phyloP scores from a whole-genome alignment of 2,113 vertebrate genomes.

The Thermophis baileyi region DNA sequence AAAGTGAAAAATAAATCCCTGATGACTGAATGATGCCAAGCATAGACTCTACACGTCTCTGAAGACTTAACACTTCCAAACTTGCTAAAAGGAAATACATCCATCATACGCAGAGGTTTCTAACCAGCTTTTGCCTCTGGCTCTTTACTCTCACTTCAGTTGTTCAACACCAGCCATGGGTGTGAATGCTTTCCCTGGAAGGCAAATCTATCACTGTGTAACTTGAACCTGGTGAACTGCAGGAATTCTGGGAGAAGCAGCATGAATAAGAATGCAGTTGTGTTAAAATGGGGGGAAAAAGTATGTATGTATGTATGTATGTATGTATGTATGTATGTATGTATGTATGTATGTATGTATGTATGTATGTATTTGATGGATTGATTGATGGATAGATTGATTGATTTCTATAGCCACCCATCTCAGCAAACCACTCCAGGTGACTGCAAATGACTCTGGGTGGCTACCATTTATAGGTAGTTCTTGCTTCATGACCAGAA shows the following conservation, averaged over 20 bases:
- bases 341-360: background rate
- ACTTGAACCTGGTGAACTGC: background rate
- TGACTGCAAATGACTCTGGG: background rate
- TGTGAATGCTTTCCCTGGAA: background rate
- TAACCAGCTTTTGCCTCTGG: background rate
- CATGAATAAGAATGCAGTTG: background rate
- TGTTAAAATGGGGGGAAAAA: background rate
- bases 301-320: background rate
- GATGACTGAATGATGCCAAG: background rate
- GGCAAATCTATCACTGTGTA: background rate
- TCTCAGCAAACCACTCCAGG: background rate
- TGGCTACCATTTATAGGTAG: background rate
- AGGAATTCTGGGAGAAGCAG: background rate
- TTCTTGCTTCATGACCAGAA: background rate
- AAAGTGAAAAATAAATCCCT: background rate
- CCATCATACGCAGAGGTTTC: background rate
- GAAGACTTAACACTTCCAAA: background rate
- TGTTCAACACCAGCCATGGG: background rate
- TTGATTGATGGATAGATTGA: background rate
- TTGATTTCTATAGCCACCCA: background rate
- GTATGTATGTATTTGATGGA: background rate
- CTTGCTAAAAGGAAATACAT: background rate
- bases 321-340: background rate
- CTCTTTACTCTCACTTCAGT: background rate
- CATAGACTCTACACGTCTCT: no score